Evolutionary conservation across 2,797 vertebrate species (phyloP), one percentile per base, ranked within the genome.

Genomic region (Capromys pilorides): DNA sequence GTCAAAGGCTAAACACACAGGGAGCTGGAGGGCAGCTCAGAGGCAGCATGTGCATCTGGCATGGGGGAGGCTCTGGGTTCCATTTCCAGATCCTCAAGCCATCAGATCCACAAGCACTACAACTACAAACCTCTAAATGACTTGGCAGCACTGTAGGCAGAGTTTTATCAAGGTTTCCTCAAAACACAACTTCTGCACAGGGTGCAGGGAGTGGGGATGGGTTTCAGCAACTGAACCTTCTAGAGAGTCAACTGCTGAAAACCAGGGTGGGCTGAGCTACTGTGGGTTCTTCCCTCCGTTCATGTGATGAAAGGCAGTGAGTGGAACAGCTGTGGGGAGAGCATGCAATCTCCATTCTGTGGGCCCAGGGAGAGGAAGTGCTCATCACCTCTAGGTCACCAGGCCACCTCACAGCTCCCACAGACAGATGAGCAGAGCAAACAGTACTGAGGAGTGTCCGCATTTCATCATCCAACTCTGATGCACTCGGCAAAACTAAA

Each of bases 251-350:
- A 14, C 18, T 26, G 36, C 21, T 64, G 39, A 78, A 88, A 90
- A 59, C 39, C 19, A 59, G 18, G 39, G n/a, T 12, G 28, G 26
- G 26, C 64, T 22, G 75, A 86, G 49, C 28, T 8, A 19, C 49
- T 0, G 26, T 22, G 12, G 39, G 67, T 18, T 41, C 18, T 59
- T 21, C 39, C 39, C 64, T 84, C 45, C 9, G 5, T 41, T 31
- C 2, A 2, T 18, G 19, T 31, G 62, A 18, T 4, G 12, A 6
- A 6, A 9, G 28, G 22, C 0, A 4, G 21, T 8, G 24, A 4
- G 21, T 8, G 24, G n/a, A 16, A 11, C 6, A 39, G 24, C 22
- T 45, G 9, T 10, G 18, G 28, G 31, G 66, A 33, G 78, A 36
- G 31, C 36, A 71, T 28, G 26, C 12, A n/a, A 12, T 8, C 39